phyloP scores from a whole-genome alignment of 2,888 invertebrate species.

The Tenthredo notha region DNA sequence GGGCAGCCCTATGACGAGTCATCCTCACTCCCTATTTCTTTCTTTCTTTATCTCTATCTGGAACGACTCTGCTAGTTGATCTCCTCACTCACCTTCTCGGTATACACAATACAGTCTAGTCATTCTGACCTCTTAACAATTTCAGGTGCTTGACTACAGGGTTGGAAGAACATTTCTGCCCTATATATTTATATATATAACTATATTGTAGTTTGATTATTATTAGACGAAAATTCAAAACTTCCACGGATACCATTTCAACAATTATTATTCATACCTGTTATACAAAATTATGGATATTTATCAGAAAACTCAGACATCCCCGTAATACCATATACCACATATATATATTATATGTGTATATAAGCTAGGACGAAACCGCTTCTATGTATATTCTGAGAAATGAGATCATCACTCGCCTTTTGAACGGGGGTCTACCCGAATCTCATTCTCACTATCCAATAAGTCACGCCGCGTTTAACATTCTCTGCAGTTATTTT shows the following conservation, averaged over 20 bases:
- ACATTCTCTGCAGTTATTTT: constrained; percentile 72
- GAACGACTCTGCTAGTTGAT: constrained; percentile 18
- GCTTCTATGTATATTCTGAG: constrained; percentile 58
- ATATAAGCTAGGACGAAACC: too few relatives aligned
- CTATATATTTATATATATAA: too few relatives aligned
- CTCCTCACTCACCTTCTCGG: background rate
- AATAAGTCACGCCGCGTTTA: constrained; percentile 76
- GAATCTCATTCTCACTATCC: constrained; percentile 67
- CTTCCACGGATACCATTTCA: background rate
- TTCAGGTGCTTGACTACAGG: background rate
- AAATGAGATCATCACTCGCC: constrained; percentile 68
- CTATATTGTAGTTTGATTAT: background rate
- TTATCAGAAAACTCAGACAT: too few relatives aligned
- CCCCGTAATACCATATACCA: too few relatives aligned
- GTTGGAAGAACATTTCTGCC: too few relatives aligned
- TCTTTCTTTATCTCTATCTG: constrained; percentile 46
- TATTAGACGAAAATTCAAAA: background rate
- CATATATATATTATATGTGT: too few relatives aligned
- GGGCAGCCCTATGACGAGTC: constrained; percentile 54
- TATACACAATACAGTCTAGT: constrained; percentile 12
- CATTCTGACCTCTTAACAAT: background rate
- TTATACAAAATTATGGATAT: too few relatives aligned
- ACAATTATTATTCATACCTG: background rate
- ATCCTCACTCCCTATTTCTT: constrained; percentile 57
- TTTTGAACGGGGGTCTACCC: constrained; percentile 61